Conservation (phyloP, 2,888 invertebrate genomes). For the Pheosia gnoma region DNA sequence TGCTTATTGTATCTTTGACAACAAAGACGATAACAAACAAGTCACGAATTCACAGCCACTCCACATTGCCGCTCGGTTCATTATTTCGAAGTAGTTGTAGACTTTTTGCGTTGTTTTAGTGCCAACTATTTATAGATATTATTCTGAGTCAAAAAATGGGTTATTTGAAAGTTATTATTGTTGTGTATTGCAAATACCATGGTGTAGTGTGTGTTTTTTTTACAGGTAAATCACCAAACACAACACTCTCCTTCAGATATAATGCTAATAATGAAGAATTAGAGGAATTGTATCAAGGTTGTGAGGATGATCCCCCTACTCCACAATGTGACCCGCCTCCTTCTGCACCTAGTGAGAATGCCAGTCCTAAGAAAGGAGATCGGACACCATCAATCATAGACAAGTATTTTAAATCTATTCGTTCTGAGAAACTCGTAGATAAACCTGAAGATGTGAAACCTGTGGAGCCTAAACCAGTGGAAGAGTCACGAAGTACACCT, state of each 20-base stretch:
- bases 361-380: slow-evolving; percentile 75
- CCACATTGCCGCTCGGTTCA: slow-evolving; percentile 20
- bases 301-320: slow-evolving; percentile 83
- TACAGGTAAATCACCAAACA: slow-evolving; percentile 75
- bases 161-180: background rate
- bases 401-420: slow-evolving; percentile 79
- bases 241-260: slow-evolving; percentile 87
- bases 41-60: slow-evolving; percentile 25
- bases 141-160: background rate
- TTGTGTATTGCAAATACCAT: background rate
- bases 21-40: slow-evolving; percentile 61
- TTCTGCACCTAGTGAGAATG: slow-evolving; percentile 61
- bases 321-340: slow-evolving; percentile 75
- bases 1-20: slow-evolving; percentile 56
- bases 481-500: slow-evolving; percentile 50
- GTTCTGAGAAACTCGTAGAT: slow-evolving; percentile 62
- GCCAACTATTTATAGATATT: slow-evolving; percentile 6
- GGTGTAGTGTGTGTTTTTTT: slow-evolving; percentile 26
- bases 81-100: slow-evolving; percentile 22
- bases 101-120: slow-evolving; percentile 27
- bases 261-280: slow-evolving; percentile 91
- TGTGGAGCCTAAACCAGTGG: slow-evolving; percentile 52
- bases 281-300: slow-evolving; percentile 87
- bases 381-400: slow-evolving; percentile 76
- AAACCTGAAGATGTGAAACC: slow-evolving; percentile 63